phyloP scores from a whole-genome alignment of 2,797 vertebrate species.

The Pterois miles region DNA sequence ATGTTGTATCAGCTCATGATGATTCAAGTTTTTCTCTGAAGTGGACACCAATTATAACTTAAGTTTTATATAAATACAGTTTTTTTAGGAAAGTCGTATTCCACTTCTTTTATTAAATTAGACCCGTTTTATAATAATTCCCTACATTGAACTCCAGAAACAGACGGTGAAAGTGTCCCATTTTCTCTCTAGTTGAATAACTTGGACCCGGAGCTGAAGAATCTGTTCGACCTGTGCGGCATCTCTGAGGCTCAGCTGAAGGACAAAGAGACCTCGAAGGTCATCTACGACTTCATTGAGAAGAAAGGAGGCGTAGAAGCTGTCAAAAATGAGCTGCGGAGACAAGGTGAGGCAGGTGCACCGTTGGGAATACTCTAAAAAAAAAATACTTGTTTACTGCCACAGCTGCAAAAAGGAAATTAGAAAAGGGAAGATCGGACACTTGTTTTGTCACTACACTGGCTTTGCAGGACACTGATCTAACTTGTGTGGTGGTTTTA shows the following conservation, averaged over 20 bases:
- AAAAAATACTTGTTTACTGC: too few relatives aligned
- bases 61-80: too few relatives aligned
- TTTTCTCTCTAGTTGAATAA: constrained; percentile 90
- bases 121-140: background rate
- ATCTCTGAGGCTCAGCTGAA: constrained; percentile 98
- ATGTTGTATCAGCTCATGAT: too few relatives aligned
- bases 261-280: constrained; percentile 98
- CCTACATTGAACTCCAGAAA: background rate
- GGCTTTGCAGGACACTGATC: background rate
- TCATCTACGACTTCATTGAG: constrained; percentile 99
- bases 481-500: constrained; percentile 69
- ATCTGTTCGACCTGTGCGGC: constrained; percentile 96
- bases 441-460: too few relatives aligned
- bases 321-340: constrained; percentile 94
- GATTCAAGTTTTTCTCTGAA: too few relatives aligned
- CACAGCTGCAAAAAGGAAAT: too few relatives aligned
- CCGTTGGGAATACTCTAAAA: too few relatives aligned
- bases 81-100: too few relatives aligned
- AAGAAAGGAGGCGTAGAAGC: constrained; percentile 98
- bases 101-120: background rate
- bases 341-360: constrained; percentile 87
- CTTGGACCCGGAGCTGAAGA: constrained; percentile 97
- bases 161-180: background rate
- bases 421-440: too few relatives aligned
- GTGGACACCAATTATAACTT: too few relatives aligned